Conservation (phyloP, 1,140 invertebrate species). For the Saxidomus purpurata region DNA sequence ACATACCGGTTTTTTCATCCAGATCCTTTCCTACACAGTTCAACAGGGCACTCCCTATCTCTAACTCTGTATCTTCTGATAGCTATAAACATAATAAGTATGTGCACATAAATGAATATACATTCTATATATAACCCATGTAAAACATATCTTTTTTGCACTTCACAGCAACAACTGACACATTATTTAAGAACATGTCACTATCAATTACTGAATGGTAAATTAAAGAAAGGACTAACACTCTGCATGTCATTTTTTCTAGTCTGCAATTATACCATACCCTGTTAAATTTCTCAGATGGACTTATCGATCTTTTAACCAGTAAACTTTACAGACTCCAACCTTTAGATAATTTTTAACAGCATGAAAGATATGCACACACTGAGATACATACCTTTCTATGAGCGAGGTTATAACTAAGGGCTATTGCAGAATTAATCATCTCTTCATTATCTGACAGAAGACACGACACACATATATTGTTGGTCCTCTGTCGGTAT, state of each 20-base stretch:
- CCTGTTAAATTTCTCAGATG: too few species aligned
- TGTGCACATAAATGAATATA: background rate
- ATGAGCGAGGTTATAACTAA: constrained; percentile 67
- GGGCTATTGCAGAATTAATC: constrained; percentile 33
- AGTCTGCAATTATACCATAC: too few species aligned
- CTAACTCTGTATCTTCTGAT: constrained; percentile 69
- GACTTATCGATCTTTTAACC: too few species aligned
- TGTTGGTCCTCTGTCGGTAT: constrained; percentile 39
- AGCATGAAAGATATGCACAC: background rate
- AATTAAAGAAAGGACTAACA: too few species aligned
- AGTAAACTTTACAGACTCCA: too few species aligned
- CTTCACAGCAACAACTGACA: too few species aligned
- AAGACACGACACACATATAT: constrained; percentile 65
- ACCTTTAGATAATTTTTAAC: too few species aligned
- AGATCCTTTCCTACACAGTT: constrained; percentile 71
- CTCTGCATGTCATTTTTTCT: too few species aligned
- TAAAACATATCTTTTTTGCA: too few species aligned
- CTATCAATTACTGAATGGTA: too few species aligned
- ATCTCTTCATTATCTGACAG: constrained; percentile 57
- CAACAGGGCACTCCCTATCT: constrained; percentile 73
- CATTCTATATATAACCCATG: too few species aligned
- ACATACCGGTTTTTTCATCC: constrained; percentile 67
- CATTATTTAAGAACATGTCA: too few species aligned
- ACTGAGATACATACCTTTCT: constrained; percentile 53
- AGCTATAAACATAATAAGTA: constrained; percentile 57